Evolutionary conservation across 1,140 invertebrate genomes (phyloP), one percentile per base, ranked within the genome.

Genomic region (Rhyzopertha dominica): DNA sequence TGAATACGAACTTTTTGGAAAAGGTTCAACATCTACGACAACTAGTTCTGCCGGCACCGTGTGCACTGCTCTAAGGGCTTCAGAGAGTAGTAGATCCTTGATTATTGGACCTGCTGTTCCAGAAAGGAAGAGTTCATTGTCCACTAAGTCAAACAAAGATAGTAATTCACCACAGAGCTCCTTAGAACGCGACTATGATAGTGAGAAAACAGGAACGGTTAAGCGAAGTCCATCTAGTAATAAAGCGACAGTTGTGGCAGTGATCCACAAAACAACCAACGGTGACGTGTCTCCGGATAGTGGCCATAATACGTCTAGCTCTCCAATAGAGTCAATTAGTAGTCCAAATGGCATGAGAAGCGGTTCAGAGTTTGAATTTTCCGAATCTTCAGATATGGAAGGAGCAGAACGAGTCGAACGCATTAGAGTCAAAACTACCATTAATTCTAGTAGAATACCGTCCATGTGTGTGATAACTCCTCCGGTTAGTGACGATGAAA

Each of bases 391-490:
- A 1, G 87, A 90, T 65, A 69, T 89, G 46, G 88, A 91, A 72
- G 85, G 84, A 10, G 78, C 84, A 29, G 87, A 90, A 54, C 75
- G 86, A 59, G 85, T 88, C 42, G 87, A 91, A 68, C 76, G 87
- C 54, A 87, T 92, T 36, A 74, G 85, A 47, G 80, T 81, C 9
- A 93, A 93, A 69, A 92, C 89, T 0, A 83, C 84, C 4, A 90
- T 92, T 20, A 90, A 85, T 50, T 84, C 83, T 8, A 87, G 84
- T 53, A 76, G 88, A 49, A 93, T 93, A 61, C 90, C 90, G 3
- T 91, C 88, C 1, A 89, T 94, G 84, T 93, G 90, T 67, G 87
- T 90, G 0, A 91, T 93, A 12, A 92, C 89, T 5, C 88, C 89
- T 7, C 81, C 84, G 1, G 84, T 85, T 41, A 90, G 87, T 32